Base-by-base conservation (phyloP, 2,113 vertebrate species). In the Cynopterus brachyotis region DNA sequence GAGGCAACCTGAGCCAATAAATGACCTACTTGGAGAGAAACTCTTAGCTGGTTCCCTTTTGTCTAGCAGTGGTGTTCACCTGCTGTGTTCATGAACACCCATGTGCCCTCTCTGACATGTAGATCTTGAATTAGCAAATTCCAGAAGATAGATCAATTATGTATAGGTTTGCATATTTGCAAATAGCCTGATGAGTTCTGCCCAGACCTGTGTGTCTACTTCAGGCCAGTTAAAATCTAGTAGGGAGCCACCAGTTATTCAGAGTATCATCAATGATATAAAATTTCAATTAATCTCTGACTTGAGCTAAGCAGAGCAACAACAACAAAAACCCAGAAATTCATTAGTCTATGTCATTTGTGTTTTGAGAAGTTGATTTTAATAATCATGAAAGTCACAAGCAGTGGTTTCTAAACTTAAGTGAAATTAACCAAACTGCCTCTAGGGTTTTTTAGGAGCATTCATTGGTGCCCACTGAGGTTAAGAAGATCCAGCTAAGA, bases 31-130 rank as follows among this genome's bases (percentile, higher is more conserved):
- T 24, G 17, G 42, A 83, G 17, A 83, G 26, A 35, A 24, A 53
- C 50, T 66, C 64, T 80, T 35, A 90, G 62, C 87, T 75, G 90
- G 87, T 40, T 32, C 66, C 55, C 60, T 96, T 91, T 53, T 73
- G 83, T 96, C 95, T 50, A 16, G 95, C 80, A 30, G 6, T 9
- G 22, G 45, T 40, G 19, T 11, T 86, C 75, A 75, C 42, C 42
- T 89, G 93, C 80, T 53, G n/a, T 19, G 45, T 28, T 30, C 53
- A 0, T 10, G 57, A 90, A 35, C 32, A 35, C 26, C 30, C 10
- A 19, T 11, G 28, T 16, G 28, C 60, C 67, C 35, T 32, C 66
- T 75, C 19, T n/a, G 53, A 59, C 26, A 32, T 6, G 2, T 47
- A 75, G n/a, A 2, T n/a, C 24, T 28, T 4, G 8, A 13, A 35